A percentile compares a stretch with the other conserved stretches of the same genome.
phyloP scores from a whole-genome alignment of 2,113 vertebrate genomes.

The Acrocephalus kingi region DNA sequence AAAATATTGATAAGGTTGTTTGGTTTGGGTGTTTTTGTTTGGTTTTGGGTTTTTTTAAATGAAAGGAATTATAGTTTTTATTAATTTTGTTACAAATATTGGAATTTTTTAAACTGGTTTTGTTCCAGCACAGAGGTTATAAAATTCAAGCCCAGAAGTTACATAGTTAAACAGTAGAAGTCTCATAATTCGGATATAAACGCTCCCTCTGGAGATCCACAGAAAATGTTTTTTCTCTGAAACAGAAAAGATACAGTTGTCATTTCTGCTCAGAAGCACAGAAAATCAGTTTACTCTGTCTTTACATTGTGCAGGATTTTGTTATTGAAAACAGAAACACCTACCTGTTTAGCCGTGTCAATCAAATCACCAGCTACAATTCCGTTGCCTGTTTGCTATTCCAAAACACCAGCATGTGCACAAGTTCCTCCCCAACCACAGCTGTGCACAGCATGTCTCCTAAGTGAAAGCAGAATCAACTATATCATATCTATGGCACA shows the following conservation, averaged over 20 bases:
- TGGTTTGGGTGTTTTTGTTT: neutral
- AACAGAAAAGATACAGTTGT: neutral
- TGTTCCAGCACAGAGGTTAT: neutral
- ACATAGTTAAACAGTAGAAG: neutral
- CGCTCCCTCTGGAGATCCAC: neutral
- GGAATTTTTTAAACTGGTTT: neutral
- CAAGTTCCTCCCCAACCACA: neutral
- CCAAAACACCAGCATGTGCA: neutral
- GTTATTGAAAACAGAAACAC: neutral
- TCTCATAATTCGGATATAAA: neutral
- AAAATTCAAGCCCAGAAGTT: neutral
- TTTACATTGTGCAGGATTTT: neutral
- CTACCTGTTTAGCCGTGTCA: neutral
- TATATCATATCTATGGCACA: neutral
- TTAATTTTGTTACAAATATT: neutral
- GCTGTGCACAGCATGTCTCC: neutral
- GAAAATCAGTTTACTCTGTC: neutral
- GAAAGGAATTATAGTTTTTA: neutral
- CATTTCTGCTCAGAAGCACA: neutral
- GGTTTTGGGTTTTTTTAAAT: rapidly evolving
- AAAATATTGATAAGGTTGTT: neutral
- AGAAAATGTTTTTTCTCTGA: neutral
- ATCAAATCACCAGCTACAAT: neutral
- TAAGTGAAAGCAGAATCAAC: neutral
- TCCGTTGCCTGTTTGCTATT: neutral